Base-by-base conservation (phyloP, 2,113 vertebrate species). In the Nematolebias whitei region DNA sequence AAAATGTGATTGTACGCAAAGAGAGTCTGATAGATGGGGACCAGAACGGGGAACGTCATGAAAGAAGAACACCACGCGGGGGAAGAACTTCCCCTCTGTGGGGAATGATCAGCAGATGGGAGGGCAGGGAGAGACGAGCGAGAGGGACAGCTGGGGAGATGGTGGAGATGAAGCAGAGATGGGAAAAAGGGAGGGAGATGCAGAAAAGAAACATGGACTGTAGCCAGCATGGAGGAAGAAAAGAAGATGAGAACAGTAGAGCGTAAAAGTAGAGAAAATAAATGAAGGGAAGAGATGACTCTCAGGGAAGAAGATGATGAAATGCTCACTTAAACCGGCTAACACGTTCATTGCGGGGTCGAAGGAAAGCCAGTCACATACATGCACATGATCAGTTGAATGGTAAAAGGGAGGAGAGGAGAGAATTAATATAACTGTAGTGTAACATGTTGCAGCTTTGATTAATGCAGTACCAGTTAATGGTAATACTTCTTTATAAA, bases 101-200 rank as follows among this genome's bases (percentile, higher is more conserved):
- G 75, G 83, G 65, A 79, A 82, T 74, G 71, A 84, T 89, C 84
- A 85, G 82, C 87, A 91, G 85, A 91, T 86, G 89, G 89, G 73
- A 83, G 83, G 80, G 79, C 78, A 86, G 85, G 82, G 65, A 68
- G 51, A 77, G 62, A 82, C 35, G 79, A 78, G 74, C 54, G 20
- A 77, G 44, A 68, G 74, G 76, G 85, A 82, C 83, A 85, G 78
- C 74, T 85, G 83, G 78, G 75, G 80, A 78, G 71, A 90, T 84
- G 68, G 70, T 70, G 78, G 73, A 80, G 83, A 87, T 84, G 81
- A 87, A 65, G 71, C 63, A 69, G 71, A 68, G 68, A 65, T 52
- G n/a, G 69, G 2, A 39, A 43, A 65, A 63, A 67, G 40, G 16
- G 63, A 24, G 61, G n/a, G 69, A 61, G 67, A 75, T 58, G 66